phyloP scores from a whole-genome alignment of 2,113 vertebrate species.

The Eulemur macaco region DNA sequence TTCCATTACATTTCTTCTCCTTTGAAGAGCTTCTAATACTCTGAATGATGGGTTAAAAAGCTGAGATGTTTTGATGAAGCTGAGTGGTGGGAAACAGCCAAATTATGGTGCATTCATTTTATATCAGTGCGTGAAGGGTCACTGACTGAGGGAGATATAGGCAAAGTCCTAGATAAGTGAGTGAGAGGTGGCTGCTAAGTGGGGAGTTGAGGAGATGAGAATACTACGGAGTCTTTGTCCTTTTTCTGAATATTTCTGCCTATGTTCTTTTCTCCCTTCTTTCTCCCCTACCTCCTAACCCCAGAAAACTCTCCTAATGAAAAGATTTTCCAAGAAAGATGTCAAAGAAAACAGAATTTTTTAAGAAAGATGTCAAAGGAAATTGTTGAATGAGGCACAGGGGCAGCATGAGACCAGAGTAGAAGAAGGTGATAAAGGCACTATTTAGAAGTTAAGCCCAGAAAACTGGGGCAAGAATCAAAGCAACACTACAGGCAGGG shows the following conservation, averaged over 20 bases:
- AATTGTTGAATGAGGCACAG: slow-evolving; percentile 60
- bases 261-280: neutral
- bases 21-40: slow-evolving; percentile 34
- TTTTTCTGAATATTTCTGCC: slow-evolving; percentile 14
- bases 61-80: slow-evolving; percentile 37
- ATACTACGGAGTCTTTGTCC: slow-evolving; percentile 26
- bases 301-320: slow-evolving; percentile 54
- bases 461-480: slow-evolving; percentile 75
- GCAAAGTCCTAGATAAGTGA: slow-evolving; percentile 27
- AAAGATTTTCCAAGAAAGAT: slow-evolving; percentile 68
- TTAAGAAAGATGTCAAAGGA: slow-evolving; percentile 68
- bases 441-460: slow-evolving; percentile 69
- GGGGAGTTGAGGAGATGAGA: neutral
- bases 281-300: neutral
- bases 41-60: slow-evolving; percentile 45
- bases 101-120: neutral
- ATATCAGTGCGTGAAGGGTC: neutral
- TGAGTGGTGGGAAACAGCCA: slow-evolving; percentile 7
- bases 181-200: neutral
- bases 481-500: slow-evolving; percentile 63
- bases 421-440: slow-evolving; percentile 70
- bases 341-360: slow-evolving; percentile 67
- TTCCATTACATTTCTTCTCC: slow-evolving; percentile 16
- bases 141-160: neutral
- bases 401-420: slow-evolving; percentile 59